A percentile compares a stretch with the other conserved stretches of the same genome.
Conservation (phyloP, 1,140 invertebrate genomes). For the Euschistus heros region DNA sequence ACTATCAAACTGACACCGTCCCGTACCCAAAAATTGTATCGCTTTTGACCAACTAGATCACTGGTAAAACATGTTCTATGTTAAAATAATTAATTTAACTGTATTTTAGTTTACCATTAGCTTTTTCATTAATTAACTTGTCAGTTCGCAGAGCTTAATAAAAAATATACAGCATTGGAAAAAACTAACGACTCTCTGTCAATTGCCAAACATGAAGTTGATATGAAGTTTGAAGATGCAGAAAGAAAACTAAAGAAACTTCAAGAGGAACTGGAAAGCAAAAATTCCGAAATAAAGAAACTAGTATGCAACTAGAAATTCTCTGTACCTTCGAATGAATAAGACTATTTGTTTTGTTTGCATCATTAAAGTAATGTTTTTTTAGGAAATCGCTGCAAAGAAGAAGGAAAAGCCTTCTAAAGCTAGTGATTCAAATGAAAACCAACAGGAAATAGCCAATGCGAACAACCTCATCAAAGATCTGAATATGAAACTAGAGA, state of each 20-base stretch:
- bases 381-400: constrained; percentile 36
- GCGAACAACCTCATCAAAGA: constrained; percentile 39
- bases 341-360: no score
- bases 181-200: constrained; percentile 17
- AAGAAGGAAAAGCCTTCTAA: constrained; percentile 38
- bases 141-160: constrained; percentile 19
- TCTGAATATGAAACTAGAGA: constrained; percentile 49
- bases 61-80: no score
- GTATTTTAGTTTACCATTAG: neutral
- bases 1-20: no score
- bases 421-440: constrained; percentile 39
- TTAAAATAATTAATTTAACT: neutral
- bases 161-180: constrained; percentile 22
- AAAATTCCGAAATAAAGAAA: constrained; percentile 42
- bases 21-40: no score
- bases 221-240: constrained; percentile 19
- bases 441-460: constrained; percentile 40
- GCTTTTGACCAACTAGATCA: no score
- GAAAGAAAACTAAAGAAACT: constrained; percentile 25
- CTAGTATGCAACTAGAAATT: constrained; percentile 36
- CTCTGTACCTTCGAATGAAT: no score
- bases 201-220: constrained; percentile 17
- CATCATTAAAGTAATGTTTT: constrained; percentile 27
- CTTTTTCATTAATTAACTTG: neutral
- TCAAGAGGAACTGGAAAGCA: constrained; percentile 43